These are phyloP conservation scores for Anagyrus pseudococci DNA, from an alignment of 2,888 invertebrate species.

Conservation along the genomic window DNA sequence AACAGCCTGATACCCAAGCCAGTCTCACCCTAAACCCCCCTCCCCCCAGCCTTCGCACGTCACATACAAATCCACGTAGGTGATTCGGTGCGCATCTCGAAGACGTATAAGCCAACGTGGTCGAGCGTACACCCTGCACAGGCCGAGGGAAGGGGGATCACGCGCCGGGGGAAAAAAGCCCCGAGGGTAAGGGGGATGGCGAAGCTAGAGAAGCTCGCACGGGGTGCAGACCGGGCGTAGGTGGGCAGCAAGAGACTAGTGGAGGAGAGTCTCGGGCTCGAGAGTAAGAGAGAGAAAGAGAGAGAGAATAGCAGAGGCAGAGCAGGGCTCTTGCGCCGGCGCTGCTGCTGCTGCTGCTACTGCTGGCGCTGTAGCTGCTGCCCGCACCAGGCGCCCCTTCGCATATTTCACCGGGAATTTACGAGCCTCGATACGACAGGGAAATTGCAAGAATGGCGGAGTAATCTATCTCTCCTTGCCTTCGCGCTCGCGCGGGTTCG, in stretches of 20 bases:
- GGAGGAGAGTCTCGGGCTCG: too few species aligned
- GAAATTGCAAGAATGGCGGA: constrained; percentile 92
- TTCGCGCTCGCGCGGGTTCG: constrained; percentile 53
- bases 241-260: too few species aligned
- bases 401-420: constrained; percentile 86
- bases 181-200: constrained; percentile 6
- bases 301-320: constrained; percentile 51
- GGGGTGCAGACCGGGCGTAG: too few species aligned
- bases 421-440: constrained; percentile 90
- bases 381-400: constrained; percentile 64
- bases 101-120: not conserved
- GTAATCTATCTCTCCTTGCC: constrained; percentile 79
- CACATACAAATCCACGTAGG: constrained; percentile 26
- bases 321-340: constrained; percentile 52
- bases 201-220: constrained; percentile 32
- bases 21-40: not conserved
- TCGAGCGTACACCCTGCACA: not conserved
- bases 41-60: constrained; percentile 11
- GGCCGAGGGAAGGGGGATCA: too few species aligned
- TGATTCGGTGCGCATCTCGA: constrained; percentile 35
- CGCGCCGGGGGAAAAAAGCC: not conserved
- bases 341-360: too few species aligned
- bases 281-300: too few species aligned
- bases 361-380: constrained; percentile 62
- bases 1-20: not conserved